Evolutionary conservation across 2,888 invertebrate genomes (phyloP).

Genomic region (Agapostemon virescens): DNA sequence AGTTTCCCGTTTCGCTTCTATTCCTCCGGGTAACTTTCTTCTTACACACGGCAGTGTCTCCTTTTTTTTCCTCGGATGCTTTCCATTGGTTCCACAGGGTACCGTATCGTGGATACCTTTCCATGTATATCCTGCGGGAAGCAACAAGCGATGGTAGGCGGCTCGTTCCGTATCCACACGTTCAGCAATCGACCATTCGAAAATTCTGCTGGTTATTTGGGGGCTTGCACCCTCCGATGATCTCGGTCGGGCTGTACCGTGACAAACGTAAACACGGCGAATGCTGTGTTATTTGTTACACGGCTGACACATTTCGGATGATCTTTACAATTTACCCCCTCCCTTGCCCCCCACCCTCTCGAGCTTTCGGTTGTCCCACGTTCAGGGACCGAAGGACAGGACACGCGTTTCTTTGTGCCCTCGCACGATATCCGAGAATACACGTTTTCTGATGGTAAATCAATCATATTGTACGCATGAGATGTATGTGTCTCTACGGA

Average conservation of each 20-base stretch:
- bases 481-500: too few relatives aligned
- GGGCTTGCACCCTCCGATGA: background rate
- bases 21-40: background rate
- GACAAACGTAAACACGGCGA: background rate
- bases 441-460: too few relatives aligned
- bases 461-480: too few relatives aligned
- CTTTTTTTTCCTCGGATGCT: background rate
- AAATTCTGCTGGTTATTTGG: conserved; percentile 5
- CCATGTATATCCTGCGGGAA: conserved; percentile 1
- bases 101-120: background rate
- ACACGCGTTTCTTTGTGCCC: background rate
- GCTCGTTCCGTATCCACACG: background rate
- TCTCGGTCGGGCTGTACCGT: background rate
- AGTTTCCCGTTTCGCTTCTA: background rate
- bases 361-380: background rate
- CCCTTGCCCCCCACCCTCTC: too few relatives aligned
- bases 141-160: conserved; percentile 2
- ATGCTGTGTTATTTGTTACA: background rate
- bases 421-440: too few relatives aligned
- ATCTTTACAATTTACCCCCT: background rate
- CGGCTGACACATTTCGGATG: background rate
- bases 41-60: background rate
- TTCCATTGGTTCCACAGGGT: background rate
- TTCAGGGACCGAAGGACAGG: background rate
- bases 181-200: conserved; percentile 1